Percentiles rank a stretch among this genome's conserved stretches.
Evolutionary conservation across 1,140 invertebrate species (phyloP).

Genomic region (Bacillus rossius): DNA sequence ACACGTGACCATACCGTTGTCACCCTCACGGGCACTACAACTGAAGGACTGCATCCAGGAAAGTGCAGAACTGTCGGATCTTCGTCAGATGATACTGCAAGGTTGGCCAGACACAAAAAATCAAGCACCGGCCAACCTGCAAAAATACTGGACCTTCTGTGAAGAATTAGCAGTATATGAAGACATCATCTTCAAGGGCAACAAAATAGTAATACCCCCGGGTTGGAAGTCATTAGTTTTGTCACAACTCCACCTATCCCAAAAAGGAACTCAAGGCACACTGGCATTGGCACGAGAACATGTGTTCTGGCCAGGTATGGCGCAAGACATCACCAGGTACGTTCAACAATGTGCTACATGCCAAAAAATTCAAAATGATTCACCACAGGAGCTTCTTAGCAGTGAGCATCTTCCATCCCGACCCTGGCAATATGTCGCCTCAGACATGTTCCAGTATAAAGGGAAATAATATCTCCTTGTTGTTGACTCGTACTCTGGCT

Average conservation of each 20-base stretch:
- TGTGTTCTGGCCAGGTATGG: slow-evolving; percentile 11
- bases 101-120: too few relatives aligned
- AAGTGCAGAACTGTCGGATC: too few relatives aligned
- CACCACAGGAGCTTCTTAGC: background rate
- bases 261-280: too few relatives aligned
- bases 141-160: slow-evolving; percentile 9
- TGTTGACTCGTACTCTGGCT: background rate
- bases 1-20: too few relatives aligned
- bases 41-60: too few relatives aligned
- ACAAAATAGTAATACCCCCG: background rate
- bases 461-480: slow-evolving; percentile 1
- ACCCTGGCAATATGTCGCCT: background rate
- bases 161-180: slow-evolving; percentile 9
- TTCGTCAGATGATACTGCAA: too few relatives aligned
- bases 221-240: background rate
- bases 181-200: slow-evolving; percentile 3
- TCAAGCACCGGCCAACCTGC: background rate
- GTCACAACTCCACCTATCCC: too few relatives aligned
- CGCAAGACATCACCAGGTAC: slow-evolving; percentile 3
- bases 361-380: too few relatives aligned
- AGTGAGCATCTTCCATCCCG: background rate
- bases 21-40: too few relatives aligned
- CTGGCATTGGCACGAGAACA: background rate
- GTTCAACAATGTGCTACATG: background rate
- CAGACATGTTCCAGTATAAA: background rate